phyloP scores from a whole-genome alignment of 2,888 invertebrate species.

The Cosmopolites sordidus region DNA sequence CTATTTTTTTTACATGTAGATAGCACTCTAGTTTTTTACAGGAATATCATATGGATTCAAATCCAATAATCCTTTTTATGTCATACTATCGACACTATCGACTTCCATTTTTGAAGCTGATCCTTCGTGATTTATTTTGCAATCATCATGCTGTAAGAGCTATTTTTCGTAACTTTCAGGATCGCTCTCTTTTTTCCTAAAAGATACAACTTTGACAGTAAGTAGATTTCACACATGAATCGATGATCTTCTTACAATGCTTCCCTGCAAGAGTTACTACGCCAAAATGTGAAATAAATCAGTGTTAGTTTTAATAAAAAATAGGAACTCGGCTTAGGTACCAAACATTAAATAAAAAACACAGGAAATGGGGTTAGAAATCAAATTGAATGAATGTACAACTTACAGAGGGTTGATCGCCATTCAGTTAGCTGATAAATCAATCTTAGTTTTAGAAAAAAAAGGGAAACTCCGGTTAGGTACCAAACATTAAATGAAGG shows the following conservation, averaged over 20 bases:
- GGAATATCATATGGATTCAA: too few species aligned
- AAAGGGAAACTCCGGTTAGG: too few species aligned
- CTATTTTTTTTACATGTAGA: not conserved
- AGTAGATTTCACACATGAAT: not conserved
- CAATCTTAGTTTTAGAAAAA: too few species aligned
- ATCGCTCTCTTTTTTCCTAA: not conserved
- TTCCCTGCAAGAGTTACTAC: not conserved
- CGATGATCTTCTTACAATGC: not conserved
- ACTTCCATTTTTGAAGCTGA: not conserved
- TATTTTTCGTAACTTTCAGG: not conserved
- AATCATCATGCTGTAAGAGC: not conserved
- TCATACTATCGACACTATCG: not conserved
- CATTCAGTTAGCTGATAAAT: too few species aligned
- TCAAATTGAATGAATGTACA: too few species aligned
- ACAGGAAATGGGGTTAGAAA: too few species aligned
- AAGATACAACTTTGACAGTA: not conserved
- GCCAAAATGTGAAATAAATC: not conserved
- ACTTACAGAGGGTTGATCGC: too few species aligned
- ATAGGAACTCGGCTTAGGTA: too few species aligned
- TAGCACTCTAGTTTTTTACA: conserved; percentile 1
- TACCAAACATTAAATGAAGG: too few species aligned
- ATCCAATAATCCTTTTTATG: too few species aligned
- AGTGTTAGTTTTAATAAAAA: too few species aligned
- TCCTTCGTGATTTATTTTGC: not conserved
- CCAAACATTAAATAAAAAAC: too few species aligned